A percentile compares a stretch with the other conserved stretches of the same genome.
Conservation (phyloP, 2,888 invertebrate species). For the Athrips mouffetella region DNA sequence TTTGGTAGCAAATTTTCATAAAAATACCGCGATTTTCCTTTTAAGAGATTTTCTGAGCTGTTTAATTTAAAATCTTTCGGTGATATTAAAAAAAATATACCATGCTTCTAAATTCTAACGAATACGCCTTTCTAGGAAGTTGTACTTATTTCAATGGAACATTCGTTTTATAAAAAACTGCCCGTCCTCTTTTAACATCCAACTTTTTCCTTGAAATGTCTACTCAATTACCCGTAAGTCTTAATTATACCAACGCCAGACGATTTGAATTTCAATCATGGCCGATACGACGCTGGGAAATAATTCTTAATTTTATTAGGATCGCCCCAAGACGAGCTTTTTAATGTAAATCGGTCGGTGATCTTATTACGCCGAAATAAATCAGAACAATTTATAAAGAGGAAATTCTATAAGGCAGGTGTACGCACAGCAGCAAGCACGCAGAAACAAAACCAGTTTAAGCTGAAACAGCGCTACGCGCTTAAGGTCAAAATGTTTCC, state of each 20-base stretch:
- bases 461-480: too few species aligned
- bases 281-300: constrained; percentile 43
- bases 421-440: too few species aligned
- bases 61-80: too few species aligned
- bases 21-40: too few species aligned
- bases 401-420: not conserved
- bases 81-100: too few species aligned
- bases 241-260: constrained; percentile 70
- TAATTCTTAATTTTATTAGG: constrained; percentile 69
- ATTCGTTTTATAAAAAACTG: not conserved
- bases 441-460: too few species aligned
- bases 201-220: constrained; percentile 35
- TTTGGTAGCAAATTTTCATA: too few species aligned
- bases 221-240: constrained; percentile 65
- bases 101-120: too few species aligned
- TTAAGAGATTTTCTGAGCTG: too few species aligned
- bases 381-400: constrained; percentile 45
- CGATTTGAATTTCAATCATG: constrained; percentile 73
- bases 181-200: not conserved
- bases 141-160: too few species aligned
- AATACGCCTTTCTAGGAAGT: too few species aligned
- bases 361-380: constrained; percentile 34
- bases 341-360: constrained; percentile 55
- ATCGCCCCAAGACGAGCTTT: constrained; percentile 42
- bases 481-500: too few species aligned